Evolutionary conservation across 2,888 invertebrate genomes (phyloP).

Genomic region (Andrena bicolor): DNA sequence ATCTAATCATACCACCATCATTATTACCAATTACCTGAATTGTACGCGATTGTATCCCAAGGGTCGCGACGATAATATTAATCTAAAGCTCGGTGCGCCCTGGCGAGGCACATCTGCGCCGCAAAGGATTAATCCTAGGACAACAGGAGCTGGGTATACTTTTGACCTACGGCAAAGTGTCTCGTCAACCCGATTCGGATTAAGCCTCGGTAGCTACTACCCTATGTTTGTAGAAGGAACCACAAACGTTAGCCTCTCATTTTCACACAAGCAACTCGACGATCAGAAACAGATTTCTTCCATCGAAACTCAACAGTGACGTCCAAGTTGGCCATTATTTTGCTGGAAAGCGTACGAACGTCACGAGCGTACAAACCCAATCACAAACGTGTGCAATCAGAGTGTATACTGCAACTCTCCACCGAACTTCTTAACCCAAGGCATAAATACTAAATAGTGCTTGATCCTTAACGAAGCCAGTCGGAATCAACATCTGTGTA

Average conservation of each 20-base stretch:
- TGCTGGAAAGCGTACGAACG: background rate
- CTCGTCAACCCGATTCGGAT: background rate
- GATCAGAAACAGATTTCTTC: background rate
- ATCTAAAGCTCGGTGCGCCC: constrained; percentile 32
- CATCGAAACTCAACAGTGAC: background rate
- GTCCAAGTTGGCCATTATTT: background rate
- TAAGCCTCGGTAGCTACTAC: background rate
- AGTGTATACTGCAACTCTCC: background rate
- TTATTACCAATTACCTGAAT: constrained; percentile 27
- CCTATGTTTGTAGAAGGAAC: too few relatives aligned
- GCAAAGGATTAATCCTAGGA: constrained; percentile 25
- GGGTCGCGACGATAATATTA: constrained; percentile 20
- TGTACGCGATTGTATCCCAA: constrained; percentile 5
- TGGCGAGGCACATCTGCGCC: background rate
- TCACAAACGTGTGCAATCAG: constrained; percentile 20
- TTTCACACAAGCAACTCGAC: background rate
- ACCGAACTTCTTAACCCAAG: constrained; percentile 40
- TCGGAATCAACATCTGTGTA: constrained; percentile 21
- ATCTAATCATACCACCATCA: background rate
- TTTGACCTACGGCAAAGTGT: constrained; percentile 2
- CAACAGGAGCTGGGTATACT: constrained; percentile 9
- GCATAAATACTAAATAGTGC: constrained; percentile 51
- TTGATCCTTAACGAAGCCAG: constrained; percentile 18
- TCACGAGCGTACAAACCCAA: background rate
- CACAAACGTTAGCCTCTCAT: background rate